Percentiles rank a stretch among this genome's conserved stretches.
Evolutionary conservation across 2,888 invertebrate species (phyloP).

Genomic region (Drosophila buzzatii): DNA sequence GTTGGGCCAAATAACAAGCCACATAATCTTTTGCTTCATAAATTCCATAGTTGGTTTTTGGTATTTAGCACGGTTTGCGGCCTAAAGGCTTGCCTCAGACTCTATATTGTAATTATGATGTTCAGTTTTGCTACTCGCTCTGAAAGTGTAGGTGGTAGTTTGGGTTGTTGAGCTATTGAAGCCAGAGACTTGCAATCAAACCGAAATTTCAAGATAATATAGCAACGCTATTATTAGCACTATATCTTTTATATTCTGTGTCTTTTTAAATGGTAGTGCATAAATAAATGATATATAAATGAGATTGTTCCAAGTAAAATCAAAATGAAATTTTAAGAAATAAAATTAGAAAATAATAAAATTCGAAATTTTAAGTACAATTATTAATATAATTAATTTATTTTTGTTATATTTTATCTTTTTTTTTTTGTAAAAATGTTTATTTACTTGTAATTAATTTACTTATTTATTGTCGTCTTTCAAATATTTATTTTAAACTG

Average conservation of each 20-base stretch:
- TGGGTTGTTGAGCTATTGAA: neutral
- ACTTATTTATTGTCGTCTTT: neutral
- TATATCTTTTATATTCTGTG: neutral
- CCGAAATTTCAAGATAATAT: neutral
- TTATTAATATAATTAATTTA: no score
- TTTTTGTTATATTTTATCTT: no score
- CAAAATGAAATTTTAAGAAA: no score
- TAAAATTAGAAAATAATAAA: no score
- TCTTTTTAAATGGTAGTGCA: neutral
- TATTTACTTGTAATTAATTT: neutral
- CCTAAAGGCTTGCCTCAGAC: neutral
- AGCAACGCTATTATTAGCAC: neutral
- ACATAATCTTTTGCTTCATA: slow-evolving; percentile 3
- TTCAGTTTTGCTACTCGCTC: neutral
- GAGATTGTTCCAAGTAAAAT: no score
- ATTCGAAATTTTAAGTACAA: no score
- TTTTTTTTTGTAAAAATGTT: no score
- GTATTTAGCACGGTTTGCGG: neutral
- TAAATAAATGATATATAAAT: no score
- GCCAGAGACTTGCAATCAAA: neutral
- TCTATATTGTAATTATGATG: neutral
- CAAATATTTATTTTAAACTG: no score
- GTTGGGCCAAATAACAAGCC: neutral
- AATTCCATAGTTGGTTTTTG: slow-evolving; percentile 7
- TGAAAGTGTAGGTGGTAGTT: neutral